Evolutionary conservation across 2,113 vertebrate species (phyloP).

Genomic region (Hemiprocne comata): DNA sequence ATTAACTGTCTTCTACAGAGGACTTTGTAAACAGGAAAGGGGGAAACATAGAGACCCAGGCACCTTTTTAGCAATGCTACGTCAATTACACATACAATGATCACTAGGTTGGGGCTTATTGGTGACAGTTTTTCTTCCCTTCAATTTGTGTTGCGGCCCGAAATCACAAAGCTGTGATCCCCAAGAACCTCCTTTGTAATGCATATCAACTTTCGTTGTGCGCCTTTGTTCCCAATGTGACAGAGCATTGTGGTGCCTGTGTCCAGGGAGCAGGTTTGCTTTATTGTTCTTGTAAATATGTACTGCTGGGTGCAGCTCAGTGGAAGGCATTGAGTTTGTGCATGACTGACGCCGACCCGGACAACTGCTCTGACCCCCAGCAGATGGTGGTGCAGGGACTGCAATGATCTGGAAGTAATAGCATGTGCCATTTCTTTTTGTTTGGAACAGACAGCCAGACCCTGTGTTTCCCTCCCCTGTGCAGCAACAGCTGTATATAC

Average conservation of each 20-base stretch:
- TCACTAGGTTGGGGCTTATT: conserved; percentile 24
- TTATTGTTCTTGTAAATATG: conserved; percentile 86
- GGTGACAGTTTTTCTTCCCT: conserved; percentile 37
- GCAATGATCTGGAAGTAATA: conserved; percentile 89
- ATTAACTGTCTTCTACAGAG: background rate
- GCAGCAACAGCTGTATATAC: conserved; percentile 70
- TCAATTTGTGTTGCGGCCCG: conserved; percentile 36
- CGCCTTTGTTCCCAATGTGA: conserved; percentile 79
- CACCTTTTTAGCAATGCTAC: background rate
- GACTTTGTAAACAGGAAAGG: background rate
- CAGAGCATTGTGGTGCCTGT: conserved; percentile 75
- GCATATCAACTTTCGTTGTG: conserved; percentile 81
- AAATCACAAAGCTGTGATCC: conserved; percentile 59
- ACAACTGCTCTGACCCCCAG: conserved; percentile 87
- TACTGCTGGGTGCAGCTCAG: conserved; percentile 77
- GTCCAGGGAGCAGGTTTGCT: conserved; percentile 79
- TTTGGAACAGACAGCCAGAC: conserved; percentile 80
- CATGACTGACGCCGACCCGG: conserved; percentile 81
- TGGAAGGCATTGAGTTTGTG: conserved; percentile 75
- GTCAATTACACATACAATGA: background rate
- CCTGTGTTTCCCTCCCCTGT: conserved; percentile 51
- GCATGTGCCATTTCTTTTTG: conserved; percentile 90
- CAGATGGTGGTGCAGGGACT: conserved; percentile 86
- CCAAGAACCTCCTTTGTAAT: conserved; percentile 78
- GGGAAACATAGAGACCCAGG: background rate